Percentiles rank a stretch among this genome's conserved stretches.
phyloP scores from a whole-genome alignment of 2,888 invertebrate genomes.

The Leucoma salicis region DNA sequence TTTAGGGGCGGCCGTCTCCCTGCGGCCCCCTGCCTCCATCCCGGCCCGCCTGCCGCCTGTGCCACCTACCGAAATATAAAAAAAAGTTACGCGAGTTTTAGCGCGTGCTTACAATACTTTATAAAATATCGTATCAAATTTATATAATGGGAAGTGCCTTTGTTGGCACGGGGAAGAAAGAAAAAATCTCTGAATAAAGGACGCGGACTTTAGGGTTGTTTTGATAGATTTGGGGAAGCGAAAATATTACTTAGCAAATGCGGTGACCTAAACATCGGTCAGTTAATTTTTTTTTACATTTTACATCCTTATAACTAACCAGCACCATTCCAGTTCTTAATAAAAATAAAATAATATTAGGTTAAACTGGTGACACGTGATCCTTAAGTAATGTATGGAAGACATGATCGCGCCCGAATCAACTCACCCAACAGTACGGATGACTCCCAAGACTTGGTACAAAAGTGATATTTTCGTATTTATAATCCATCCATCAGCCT shows the following conservation, averaged over 20 bases:
- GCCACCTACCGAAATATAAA: conserved; percentile 54
- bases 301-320: too few relatives aligned
- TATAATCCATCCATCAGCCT: too few relatives aligned
- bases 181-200: conserved; percentile 57
- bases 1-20: conserved; percentile 73
- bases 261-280: too few relatives aligned
- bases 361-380: too few relatives aligned
- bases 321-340: too few relatives aligned
- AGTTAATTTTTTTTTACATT: too few relatives aligned
- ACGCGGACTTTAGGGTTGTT: conserved; percentile 52
- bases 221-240: conserved; percentile 46
- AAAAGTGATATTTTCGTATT: too few relatives aligned
- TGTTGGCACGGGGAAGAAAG: conserved; percentile 57
- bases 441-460: too few relatives aligned
- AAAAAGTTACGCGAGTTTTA: conserved; percentile 57
- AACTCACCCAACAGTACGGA: too few relatives aligned
- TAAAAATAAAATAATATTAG: too few relatives aligned
- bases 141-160: conserved; percentile 70
- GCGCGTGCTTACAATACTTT: conserved; percentile 72
- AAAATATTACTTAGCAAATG: conserved; percentile 27
- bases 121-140: conserved; percentile 77
- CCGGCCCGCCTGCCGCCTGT: conserved; percentile 35
- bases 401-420: too few relatives aligned
- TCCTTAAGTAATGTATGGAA: too few relatives aligned
- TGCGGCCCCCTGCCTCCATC: conserved; percentile 38